These are phyloP conservation scores for Hypanus sabinus DNA, from an alignment of 2,113 vertebrate species.

Conservation along the genomic window DNA sequence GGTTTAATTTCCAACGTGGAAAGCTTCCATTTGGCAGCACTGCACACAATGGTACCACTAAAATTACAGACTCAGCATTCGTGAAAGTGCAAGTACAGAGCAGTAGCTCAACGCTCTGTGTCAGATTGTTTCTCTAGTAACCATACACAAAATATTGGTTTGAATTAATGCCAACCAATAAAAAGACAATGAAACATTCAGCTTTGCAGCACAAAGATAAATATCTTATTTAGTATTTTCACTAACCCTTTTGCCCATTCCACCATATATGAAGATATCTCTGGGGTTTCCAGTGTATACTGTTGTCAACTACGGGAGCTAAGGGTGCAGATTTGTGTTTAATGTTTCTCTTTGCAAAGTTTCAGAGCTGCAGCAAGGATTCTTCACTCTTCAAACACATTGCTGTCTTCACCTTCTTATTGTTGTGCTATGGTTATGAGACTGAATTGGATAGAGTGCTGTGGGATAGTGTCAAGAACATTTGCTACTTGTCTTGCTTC, in stretches of 20 bases:
- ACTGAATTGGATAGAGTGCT: too few species aligned
- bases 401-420: too few species aligned
- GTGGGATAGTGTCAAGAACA: too few species aligned
- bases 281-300: too few species aligned
- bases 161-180: not conserved
- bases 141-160: not conserved
- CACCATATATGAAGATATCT: not conserved
- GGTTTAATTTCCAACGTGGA: not conserved
- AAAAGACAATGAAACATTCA: not conserved
- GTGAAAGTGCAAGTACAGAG: not conserved
- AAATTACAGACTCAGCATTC: not conserved
- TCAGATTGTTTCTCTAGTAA: not conserved
- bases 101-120: not conserved
- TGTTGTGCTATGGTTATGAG: too few species aligned
- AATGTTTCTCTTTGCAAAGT: too few species aligned
- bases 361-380: too few species aligned
- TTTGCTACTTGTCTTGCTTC: too few species aligned
- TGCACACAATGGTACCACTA: not conserved
- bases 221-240: not conserved
- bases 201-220: not conserved
- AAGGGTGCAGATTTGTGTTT: too few species aligned
- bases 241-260: not conserved
- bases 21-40: not conserved
- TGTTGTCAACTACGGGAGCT: too few species aligned
- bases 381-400: too few species aligned